Percentiles rank a stretch among this genome's conserved stretches.
Evolutionary conservation across 1,140 invertebrate genomes (phyloP).

Genomic region (Lysiphlebus fabarum): DNA sequence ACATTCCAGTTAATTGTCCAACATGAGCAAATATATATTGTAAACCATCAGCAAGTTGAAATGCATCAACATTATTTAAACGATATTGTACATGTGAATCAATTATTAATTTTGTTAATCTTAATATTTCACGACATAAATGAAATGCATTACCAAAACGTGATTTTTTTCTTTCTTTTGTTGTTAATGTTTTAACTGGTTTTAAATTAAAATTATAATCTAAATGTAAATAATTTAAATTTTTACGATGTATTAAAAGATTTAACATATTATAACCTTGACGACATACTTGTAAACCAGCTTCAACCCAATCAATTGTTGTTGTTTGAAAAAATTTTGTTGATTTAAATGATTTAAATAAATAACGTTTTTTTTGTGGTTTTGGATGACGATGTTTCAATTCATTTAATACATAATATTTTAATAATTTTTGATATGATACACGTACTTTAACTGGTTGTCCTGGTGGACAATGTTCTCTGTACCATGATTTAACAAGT

Average conservation of each 20-base stretch:
- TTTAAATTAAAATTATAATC: constrained; percentile 99
- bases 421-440: constrained; percentile 97
- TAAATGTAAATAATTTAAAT: constrained; percentile 98
- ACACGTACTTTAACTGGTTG: constrained; percentile 99
- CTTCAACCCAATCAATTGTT: constrained; percentile 99
- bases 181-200: constrained; percentile 98
- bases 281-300: constrained; percentile 94
- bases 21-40: constrained; percentile 99
- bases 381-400: constrained; percentile 96
- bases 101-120: constrained; percentile 96
- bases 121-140: constrained; percentile 95
- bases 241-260: constrained; percentile 97
- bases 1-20: constrained; percentile 99
- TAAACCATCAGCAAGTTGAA: constrained; percentile 96
- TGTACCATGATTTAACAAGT: constrained; percentile 95
- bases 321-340: constrained; percentile 99
- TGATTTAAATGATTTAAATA: constrained; percentile 98
- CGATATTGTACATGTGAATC: constrained; percentile 99
- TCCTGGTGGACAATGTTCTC: constrained; percentile 96
- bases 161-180: constrained; percentile 99
- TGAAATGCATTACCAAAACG: constrained; percentile 99
- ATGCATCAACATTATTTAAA: constrained; percentile 98
- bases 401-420: constrained; percentile 97
- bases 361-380: constrained; percentile 95
- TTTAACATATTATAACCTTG: constrained; percentile 99